Evolutionary conservation across 2,888 invertebrate genomes (phyloP).

Genomic region (Polyploca ridens): DNA sequence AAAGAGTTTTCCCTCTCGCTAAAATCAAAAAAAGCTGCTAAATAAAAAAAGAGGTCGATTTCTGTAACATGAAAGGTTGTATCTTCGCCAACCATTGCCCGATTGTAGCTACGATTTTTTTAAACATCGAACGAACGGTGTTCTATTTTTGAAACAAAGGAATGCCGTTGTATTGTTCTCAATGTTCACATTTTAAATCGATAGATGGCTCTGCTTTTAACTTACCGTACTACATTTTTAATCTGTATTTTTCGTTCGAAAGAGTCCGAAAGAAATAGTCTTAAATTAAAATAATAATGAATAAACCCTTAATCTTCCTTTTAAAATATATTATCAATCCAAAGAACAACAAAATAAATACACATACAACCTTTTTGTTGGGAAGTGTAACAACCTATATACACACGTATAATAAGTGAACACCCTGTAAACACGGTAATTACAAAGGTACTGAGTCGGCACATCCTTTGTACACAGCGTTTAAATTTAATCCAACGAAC

Average conservation of each 20-base stretch:
- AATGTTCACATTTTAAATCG: constrained; percentile 21
- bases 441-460: constrained; percentile 13
- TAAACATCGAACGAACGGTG: constrained; percentile 27
- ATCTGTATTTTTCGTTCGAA: too few relatives aligned
- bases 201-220: neutral
- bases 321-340: neutral
- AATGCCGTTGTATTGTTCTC: constrained; percentile 28
- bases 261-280: too few relatives aligned
- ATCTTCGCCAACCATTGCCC: constrained; percentile 28
- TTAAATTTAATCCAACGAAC: constrained; percentile 10
- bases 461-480: constrained; percentile 12
- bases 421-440: constrained; percentile 13
- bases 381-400: neutral
- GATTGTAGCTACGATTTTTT: constrained; percentile 37
- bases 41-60: constrained; percentile 38
- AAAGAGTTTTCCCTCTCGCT: constrained; percentile 48
- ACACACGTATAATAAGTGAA: constrained; percentile 1
- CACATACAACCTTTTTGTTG: neutral
- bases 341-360: neutral
- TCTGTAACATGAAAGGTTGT: constrained; percentile 39
- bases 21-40: constrained; percentile 42
- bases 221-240: too few relatives aligned
- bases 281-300: too few relatives aligned
- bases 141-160: constrained; percentile 40
- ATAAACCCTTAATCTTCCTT: too few relatives aligned